These are phyloP conservation scores for Luperina testacea DNA, from an alignment of 2,888 invertebrate species.

Conservation along the genomic window DNA sequence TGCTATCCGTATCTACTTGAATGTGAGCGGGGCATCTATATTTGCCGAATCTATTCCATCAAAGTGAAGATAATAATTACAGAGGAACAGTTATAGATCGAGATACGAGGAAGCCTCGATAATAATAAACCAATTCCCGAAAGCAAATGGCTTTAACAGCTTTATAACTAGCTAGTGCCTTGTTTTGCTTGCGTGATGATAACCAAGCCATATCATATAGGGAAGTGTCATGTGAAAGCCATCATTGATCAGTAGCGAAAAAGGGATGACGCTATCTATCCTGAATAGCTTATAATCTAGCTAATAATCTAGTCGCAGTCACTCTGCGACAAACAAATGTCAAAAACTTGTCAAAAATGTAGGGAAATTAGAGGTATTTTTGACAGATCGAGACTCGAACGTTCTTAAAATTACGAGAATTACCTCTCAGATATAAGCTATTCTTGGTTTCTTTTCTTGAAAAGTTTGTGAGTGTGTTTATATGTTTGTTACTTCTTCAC, in stretches of 20 bases:
- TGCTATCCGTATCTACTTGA: constrained; percentile 65
- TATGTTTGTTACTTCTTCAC: no score
- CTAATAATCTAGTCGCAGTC: no score
- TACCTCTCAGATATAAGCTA: no score
- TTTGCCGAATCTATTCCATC: constrained; percentile 89
- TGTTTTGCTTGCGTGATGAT: constrained; percentile 10
- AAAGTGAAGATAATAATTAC: constrained; percentile 88
- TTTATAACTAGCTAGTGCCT: constrained; percentile 26
- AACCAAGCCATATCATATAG: neutral
- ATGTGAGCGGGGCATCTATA: constrained; percentile 82
- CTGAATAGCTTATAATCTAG: no score
- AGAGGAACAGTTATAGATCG: constrained; percentile 84
- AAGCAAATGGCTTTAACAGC: constrained; percentile 61
- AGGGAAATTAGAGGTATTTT: no score
- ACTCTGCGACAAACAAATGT: no score
- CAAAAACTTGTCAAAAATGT: no score
- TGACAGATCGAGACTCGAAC: no score
- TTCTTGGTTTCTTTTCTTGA: no score
- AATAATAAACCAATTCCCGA: constrained; percentile 51
- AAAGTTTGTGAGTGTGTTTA: no score
- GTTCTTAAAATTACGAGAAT: no score
- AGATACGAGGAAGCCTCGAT: constrained; percentile 71
- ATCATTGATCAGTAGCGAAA: neutral
- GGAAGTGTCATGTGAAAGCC: neutral
- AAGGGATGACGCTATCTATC: neutral